Evolutionary conservation across 1,140 invertebrate species (phyloP).

Genomic region (Drosophila aff.): DNA sequence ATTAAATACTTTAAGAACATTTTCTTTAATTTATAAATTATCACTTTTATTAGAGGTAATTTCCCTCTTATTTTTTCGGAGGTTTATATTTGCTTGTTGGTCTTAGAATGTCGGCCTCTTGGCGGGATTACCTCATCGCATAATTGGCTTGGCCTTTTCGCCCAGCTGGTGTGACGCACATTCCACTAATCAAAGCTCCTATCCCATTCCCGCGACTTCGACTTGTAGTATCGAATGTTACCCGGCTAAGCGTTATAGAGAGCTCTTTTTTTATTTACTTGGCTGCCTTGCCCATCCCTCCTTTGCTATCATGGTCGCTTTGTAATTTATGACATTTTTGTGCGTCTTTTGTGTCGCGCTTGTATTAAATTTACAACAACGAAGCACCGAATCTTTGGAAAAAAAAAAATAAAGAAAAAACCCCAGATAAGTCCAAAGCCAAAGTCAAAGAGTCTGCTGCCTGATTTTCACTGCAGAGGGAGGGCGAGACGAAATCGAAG

Average conservation of each 20-base stretch:
- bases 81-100: background rate
- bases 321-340: slow-evolving; percentile 84
- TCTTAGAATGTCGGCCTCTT: slow-evolving; percentile 6
- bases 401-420: slow-evolving; percentile 36
- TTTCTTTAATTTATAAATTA: background rate
- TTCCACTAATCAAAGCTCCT: slow-evolving; percentile 38
- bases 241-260: slow-evolving; percentile 45
- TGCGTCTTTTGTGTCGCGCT: slow-evolving; percentile 83
- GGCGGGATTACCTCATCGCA: slow-evolving; percentile 36
- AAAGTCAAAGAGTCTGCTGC: slow-evolving; percentile 61
- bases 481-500: slow-evolving; percentile 55
- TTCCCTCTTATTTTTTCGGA: background rate
- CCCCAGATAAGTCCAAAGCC: slow-evolving; percentile 52
- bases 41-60: too few species aligned
- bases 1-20: background rate
- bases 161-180: slow-evolving; percentile 38
- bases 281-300: slow-evolving; percentile 59
- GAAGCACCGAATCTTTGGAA: slow-evolving; percentile 3
- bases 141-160: slow-evolving; percentile 26
- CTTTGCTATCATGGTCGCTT: slow-evolving; percentile 71
- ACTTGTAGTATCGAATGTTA: slow-evolving; percentile 64
- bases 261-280: slow-evolving; percentile 41
- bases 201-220: slow-evolving; percentile 16
- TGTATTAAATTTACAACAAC: slow-evolving; percentile 72
- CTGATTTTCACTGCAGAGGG: slow-evolving; percentile 68